A percentile compares a stretch with the other conserved stretches of the same genome.
phyloP scores from a whole-genome alignment of 1,140 invertebrate species.

The Diachasma alloeum region DNA sequence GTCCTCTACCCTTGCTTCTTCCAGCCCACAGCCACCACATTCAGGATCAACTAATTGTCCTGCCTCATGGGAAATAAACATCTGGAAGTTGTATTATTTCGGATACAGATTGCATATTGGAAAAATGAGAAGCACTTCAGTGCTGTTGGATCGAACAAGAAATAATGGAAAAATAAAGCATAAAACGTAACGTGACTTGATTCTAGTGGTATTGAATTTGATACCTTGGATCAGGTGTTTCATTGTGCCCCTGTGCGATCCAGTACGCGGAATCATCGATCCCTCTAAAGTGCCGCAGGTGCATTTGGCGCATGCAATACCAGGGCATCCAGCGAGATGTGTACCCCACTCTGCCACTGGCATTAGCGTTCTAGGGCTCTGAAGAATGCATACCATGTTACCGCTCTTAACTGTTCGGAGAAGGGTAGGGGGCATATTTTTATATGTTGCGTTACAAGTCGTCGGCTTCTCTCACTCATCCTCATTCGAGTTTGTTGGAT shows the following conservation, averaged over 20 bases:
- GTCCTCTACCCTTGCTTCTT: not conserved
- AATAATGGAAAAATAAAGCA: not conserved
- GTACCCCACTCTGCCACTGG: not conserved
- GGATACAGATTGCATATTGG: not conserved
- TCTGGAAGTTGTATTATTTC: not conserved
- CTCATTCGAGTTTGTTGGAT: not conserved
- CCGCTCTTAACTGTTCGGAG: not conserved
- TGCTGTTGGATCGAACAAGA: not conserved
- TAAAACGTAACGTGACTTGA: conserved; percentile 8
- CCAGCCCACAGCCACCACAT: not conserved
- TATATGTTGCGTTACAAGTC: not conserved
- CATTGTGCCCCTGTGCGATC: not conserved
- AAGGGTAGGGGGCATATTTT: not conserved
- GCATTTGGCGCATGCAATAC: not conserved
- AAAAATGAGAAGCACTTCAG: not conserved
- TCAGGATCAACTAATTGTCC: conserved; percentile 11
- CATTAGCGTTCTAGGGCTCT: not conserved
- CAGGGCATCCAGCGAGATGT: not conserved
- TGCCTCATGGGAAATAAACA: not conserved
- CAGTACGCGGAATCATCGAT: not conserved
- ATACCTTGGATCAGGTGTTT: not conserved
- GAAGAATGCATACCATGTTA: conserved; percentile 1
- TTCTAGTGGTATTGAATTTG: not conserved
- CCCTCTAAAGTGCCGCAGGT: not conserved
- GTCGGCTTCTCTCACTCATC: not conserved